These are phyloP conservation scores for Stenotaenia linearis DNA, from an alignment of 2,888 invertebrate genomes.

Conservation along the genomic window DNA sequence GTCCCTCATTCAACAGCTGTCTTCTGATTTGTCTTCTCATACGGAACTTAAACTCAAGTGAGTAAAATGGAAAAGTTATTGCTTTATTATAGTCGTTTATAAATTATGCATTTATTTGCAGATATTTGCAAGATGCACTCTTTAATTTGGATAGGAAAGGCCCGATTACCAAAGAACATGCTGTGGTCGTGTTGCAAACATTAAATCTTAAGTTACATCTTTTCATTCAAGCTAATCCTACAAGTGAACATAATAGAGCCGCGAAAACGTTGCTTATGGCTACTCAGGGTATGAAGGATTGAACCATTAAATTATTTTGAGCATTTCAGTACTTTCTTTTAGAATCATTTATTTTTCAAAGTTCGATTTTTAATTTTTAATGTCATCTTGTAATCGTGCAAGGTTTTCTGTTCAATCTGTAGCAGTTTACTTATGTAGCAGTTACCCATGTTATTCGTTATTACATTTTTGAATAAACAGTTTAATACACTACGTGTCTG, in stretches of 20 bases:
- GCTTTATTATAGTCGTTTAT: background rate
- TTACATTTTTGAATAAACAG: background rate
- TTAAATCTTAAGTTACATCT: slow-evolving; percentile 66
- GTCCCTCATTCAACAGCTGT: slow-evolving; percentile 88
- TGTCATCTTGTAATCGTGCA: background rate
- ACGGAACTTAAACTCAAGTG: slow-evolving; percentile 77
- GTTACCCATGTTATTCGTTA: background rate
- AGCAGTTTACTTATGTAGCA: background rate
- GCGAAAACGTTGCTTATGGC: slow-evolving; percentile 70
- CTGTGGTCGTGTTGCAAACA: slow-evolving; percentile 68
- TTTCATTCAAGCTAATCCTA: slow-evolving; percentile 63
- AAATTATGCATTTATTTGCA: slow-evolving; percentile 46
- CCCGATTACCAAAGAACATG: slow-evolving; percentile 74
- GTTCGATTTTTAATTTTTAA: background rate
- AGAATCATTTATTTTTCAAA: background rate
- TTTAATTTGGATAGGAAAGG: slow-evolving; percentile 70
- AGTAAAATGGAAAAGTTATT: slow-evolving; percentile 39
- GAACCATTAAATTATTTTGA: background rate
- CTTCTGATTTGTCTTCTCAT: slow-evolving; percentile 77
- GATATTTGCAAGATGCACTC: slow-evolving; percentile 81
- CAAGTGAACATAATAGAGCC: slow-evolving; percentile 58
- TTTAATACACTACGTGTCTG: background rate
- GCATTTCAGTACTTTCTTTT: background rate
- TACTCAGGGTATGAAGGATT: slow-evolving; percentile 34
- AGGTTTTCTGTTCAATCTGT: background rate